Base-by-base conservation (phyloP, 2,888 invertebrate species). In the Spicauda simplicius region DNA sequence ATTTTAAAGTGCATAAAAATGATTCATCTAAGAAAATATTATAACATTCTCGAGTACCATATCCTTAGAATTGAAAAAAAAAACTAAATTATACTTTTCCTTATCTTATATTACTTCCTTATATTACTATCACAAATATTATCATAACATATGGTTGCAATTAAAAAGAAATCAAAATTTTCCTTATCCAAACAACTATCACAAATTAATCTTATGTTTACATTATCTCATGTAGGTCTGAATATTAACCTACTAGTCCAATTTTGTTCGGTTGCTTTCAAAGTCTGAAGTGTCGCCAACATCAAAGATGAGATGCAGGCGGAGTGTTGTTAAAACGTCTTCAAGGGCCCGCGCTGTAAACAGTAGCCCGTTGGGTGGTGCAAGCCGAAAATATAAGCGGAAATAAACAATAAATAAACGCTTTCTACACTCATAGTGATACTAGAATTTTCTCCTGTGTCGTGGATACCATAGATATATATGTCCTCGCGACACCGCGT, bases 311-410 rank as follows among this genome's bases (percentile, higher is more conserved):
- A 77, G 80, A 80, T 77, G 81, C 84, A 82, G 83, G 75, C 79
- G 77, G 77, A 85, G 86, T 81, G 87, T 76, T 87, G 89, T 89
- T 90, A 88, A 89, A 91, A 84, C 83, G 78, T 85, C 85, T 91
- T 90, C 85, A 86, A 91, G 90, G 84, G 89, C 85, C 83, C 82
- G 81, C 80, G 83, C 84, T 81, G 87, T 87, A 88, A 89, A 91
- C 91, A 91, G 91, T 86, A 87, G 88, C 86, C 59, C 41, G 63
- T 63, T 37, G 54, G 62, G 57, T 73, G 81, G 77, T 70, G 61
- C 75, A 84, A 84, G 72, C 50, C 54, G 64, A 10, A 70, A 50
- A 50, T 0, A 10, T 10, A 16, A 50, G 45, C 45, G 45, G n/a
- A 5, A 37, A 12, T 2, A 25, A 25, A 25, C 2, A n/a, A n/a